Evolutionary conservation across 2,113 vertebrate species (phyloP).

Genomic region (Neomonachus schauinslandi): DNA sequence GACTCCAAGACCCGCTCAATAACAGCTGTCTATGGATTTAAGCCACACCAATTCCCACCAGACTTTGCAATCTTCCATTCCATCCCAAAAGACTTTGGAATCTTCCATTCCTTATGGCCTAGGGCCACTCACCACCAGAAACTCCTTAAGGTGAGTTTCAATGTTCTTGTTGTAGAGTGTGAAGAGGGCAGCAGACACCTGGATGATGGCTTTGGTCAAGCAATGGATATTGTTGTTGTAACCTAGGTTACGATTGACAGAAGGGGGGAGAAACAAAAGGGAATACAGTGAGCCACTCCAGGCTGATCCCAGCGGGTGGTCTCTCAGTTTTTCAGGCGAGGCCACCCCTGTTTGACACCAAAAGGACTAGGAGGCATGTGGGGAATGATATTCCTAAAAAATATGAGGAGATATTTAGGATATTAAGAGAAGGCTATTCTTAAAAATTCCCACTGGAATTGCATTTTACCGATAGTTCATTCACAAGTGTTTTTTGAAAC

Average conservation of each 20-base stretch:
- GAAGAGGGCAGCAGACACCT: constrained; percentile 94
- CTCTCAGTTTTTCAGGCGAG: not conserved
- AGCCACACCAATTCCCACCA: not conserved
- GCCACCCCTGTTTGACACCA: not conserved
- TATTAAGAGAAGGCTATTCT: not conserved
- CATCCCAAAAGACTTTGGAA: not conserved
- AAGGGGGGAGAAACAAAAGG: not conserved
- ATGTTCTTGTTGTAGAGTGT: constrained; percentile 94
- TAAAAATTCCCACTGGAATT: not conserved
- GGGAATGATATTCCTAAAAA: not conserved
- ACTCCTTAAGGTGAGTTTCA: constrained; percentile 94
- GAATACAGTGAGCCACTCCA: not conserved
- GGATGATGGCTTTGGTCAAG: constrained; percentile 92
- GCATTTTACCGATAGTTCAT: not conserved
- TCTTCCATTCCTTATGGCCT: not conserved
- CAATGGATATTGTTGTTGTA: constrained; percentile 96
- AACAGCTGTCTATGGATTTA: not conserved
- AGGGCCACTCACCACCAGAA: constrained; percentile 89
- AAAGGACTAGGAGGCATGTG: not conserved
- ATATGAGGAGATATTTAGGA: not conserved
- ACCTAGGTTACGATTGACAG: constrained; percentile 82
- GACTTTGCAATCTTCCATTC: not conserved
- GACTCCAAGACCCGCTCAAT: not conserved
- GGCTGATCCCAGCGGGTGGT: not conserved
- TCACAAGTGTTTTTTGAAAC: constrained; percentile 20